Evolutionary conservation across 2,113 vertebrate genomes (phyloP).

Genomic region (Salminus brasiliensis): DNA sequence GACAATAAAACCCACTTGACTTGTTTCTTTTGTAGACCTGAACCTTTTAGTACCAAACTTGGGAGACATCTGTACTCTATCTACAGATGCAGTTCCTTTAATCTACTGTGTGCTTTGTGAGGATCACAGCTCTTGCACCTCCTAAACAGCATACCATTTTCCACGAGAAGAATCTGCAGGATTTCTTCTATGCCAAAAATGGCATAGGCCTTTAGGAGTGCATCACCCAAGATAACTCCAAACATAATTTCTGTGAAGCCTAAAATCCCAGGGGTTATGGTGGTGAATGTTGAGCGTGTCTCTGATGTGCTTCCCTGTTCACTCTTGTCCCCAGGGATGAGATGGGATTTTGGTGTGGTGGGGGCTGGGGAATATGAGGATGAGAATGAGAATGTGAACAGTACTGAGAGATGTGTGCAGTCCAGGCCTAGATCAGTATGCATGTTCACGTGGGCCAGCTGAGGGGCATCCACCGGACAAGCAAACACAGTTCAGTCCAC

Average conservation of each 20-base stretch:
- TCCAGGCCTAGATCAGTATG: constrained; percentile 72
- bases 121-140: neutral
- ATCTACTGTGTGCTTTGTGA: neutral
- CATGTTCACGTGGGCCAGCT: constrained; percentile 67
- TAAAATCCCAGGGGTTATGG: neutral
- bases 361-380: neutral
- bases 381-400: constrained; percentile 12
- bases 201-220: neutral
- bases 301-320: constrained; percentile 8
- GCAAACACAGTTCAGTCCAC: constrained; percentile 58
- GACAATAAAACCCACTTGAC: no score
- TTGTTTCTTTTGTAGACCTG: no score
- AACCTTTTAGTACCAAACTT: no score
- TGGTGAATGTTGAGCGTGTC: neutral
- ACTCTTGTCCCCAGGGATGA: neutral
- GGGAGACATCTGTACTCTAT: no score
- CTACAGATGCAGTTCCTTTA: neutral
- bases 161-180: neutral
- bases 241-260: constrained; percentile 3
- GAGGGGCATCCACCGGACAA: constrained; percentile 61
- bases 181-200: neutral
- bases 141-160: neutral
- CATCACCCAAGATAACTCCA: neutral
- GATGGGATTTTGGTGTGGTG: neutral
- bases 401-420: constrained; percentile 40